Conservation (phyloP, 2,888 invertebrate species). For the Aromia moschata region DNA sequence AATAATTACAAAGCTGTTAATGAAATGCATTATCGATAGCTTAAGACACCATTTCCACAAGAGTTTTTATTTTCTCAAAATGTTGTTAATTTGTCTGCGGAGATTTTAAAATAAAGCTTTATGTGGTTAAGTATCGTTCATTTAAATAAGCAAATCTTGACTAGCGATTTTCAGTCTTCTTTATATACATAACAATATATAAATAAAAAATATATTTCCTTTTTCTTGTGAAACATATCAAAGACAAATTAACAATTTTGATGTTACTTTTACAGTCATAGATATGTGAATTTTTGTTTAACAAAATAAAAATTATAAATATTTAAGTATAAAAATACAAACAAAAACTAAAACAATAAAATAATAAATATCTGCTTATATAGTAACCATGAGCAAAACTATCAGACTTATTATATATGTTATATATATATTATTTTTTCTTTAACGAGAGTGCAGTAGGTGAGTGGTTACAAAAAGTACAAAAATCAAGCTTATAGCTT, state of each 20-base stretch:
- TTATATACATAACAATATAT: slow-evolving; percentile 22
- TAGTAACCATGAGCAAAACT: slow-evolving; percentile 49
- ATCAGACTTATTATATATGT: slow-evolving; percentile 47
- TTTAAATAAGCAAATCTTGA: slow-evolving; percentile 23
- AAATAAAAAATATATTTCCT: slow-evolving; percentile 30
- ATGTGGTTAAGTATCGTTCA: slow-evolving; percentile 1
- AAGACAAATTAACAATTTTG: slow-evolving; percentile 41
- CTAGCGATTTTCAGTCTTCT: slow-evolving; percentile 39
- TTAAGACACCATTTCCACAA: not conserved
- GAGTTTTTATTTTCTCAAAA: not conserved
- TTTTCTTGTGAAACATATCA: slow-evolving; percentile 17
- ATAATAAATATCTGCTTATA: slow-evolving; percentile 40
- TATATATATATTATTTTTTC: slow-evolving; percentile 15
- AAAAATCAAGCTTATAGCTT: not conserved
- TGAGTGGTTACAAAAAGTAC: not conserved
- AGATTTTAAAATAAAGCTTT: slow-evolving; percentile 23
- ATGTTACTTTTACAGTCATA: slow-evolving; percentile 23
- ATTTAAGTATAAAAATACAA: slow-evolving; percentile 44
- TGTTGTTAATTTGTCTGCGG: slow-evolving; percentile 37
- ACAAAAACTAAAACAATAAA: too few species aligned
- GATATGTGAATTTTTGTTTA: slow-evolving; percentile 35
- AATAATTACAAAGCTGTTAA: too few species aligned
- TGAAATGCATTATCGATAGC: too few species aligned
- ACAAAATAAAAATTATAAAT: slow-evolving; percentile 40
- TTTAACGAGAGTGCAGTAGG: slow-evolving; percentile 18